Evolutionary conservation across 2,113 vertebrate genomes (phyloP).

Genomic region (Serilophus lunatus): DNA sequence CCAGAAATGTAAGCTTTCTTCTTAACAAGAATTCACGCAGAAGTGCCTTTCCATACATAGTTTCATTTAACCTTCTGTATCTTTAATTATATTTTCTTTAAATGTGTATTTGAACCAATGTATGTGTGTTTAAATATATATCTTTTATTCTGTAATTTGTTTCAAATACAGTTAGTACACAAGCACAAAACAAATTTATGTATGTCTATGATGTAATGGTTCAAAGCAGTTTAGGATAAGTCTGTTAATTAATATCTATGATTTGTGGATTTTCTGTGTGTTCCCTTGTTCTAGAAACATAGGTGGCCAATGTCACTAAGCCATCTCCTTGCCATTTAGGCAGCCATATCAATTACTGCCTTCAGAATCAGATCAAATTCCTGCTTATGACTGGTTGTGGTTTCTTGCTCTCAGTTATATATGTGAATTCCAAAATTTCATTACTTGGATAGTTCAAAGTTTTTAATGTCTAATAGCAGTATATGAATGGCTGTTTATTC

Average conservation of each 20-base stretch:
- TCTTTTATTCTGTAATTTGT: not conserved
- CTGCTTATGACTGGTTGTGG: not conserved
- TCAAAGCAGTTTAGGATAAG: not conserved
- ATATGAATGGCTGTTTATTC: not conserved
- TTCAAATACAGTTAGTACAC: not conserved
- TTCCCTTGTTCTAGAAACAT: not conserved
- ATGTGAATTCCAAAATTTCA: not conserved
- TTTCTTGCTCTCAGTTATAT: not conserved
- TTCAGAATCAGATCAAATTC: not conserved
- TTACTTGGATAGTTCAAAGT: not conserved
- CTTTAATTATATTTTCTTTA: not conserved
- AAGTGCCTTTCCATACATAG: not conserved
- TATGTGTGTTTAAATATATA: not conserved
- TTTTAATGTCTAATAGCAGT: not conserved
- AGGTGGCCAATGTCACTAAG: not conserved
- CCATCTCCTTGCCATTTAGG: not conserved
- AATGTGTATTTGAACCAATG: not conserved
- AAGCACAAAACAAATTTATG: not conserved
- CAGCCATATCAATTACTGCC: not conserved
- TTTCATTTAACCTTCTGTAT: not conserved
- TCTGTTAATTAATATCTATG: not conserved
- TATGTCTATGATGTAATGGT: not conserved
- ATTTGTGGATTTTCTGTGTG: not conserved
- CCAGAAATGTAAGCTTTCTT: conserved; percentile 29
- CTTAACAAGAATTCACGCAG: not conserved